Base-by-base conservation (phyloP, 2,888 invertebrate genomes). In the Platypus cylindrus region DNA sequence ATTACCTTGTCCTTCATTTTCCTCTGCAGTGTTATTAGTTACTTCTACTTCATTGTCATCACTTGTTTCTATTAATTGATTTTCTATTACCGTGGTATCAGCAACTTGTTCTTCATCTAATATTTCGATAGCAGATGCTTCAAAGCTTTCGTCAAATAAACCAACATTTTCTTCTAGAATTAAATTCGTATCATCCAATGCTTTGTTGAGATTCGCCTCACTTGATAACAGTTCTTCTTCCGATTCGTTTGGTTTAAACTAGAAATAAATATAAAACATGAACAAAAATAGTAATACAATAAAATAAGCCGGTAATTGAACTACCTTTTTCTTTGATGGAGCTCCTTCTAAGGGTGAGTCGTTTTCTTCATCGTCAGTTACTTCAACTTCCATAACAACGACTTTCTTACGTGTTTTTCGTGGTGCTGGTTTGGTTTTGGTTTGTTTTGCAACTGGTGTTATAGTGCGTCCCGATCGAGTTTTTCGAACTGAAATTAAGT, bases 401-500 rank as follows among this genome's bases (percentile, higher is more conserved):
- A 56, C 55, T 48, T 58, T 62, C 53, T 63, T 60, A 41, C 62
- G 51, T 33, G 60, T 52, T 53, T 62, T 59, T 50, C 54, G 48
- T 5, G 49, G 39, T 13, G 48, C 49, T 12, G 56, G 50, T 32
- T 52, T 54, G 3, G 54, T 47, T 27, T 20, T 36, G 25, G 43
- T 36, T 15, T 48, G 31, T 13, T 55, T 47, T 11, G 53, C 42
- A 14, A 58, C 46, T 8, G 55, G 39, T 37, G 53, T 45, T 3
- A 65, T 55, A 3, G 63, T 48, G 45, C 72, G 64, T 9, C 71
- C 68, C 2, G 74, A 73, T 30, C 74, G 66, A 12, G 73, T 73
- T 23, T 70, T 65, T 31, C 73, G 61, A 20, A 65, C 72, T 71
- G 43, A 20, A 44, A 36, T 3, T 17, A 31, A 24, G n/a, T 3